Evolutionary conservation across 2,797 vertebrate genomes (phyloP), one percentile per base, ranked within the genome.

Genomic region (Callimico goeldii): DNA sequence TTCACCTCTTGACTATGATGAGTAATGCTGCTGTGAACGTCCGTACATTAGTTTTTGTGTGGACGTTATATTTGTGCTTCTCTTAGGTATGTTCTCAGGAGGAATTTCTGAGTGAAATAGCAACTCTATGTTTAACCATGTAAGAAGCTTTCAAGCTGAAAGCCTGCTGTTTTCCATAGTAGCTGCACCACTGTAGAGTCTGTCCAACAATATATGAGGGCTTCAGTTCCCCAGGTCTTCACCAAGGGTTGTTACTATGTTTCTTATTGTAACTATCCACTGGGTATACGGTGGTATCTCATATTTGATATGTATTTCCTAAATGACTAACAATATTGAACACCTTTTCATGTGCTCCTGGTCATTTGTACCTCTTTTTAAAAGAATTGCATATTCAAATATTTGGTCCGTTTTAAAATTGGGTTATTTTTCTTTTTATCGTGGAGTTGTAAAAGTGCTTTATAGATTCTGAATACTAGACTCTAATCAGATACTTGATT

Each of bases 201-300:
- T 15, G n/a, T 30, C n/a, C 41, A 41, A 2, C 61, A 50, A 12
- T 0, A 3, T 10, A 13, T 1, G 5, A 50, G 20, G 26, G 41
- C 41, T 91, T 15, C 43, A 10, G 2, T 58, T 80, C 73, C 77
- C 87, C 8, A 43, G 7, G 8, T 84, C 28, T 84, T 58, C 24
- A 36, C 24, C 30, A 43, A 26, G 2, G 19, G 10, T 41, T 58
- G 22, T n/a, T 91, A n/a, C 22, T 24, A 13, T 36, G 52, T 75
- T 81, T 88, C 30, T 72, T 4, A 20, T 79, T 80, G 30, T 14
- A 61, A 30, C 19, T 28, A 3, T 48, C n/a, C 20, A 73, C 13
- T 48, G 80, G 26, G 43, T 22, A 26, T 50, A 33, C 41, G 33
- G 13, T 58, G 26, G 8, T 36, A 77, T 57, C n/a, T 90, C 80